These are phyloP conservation scores for Junonia oenone DNA, from an alignment of 2,888 invertebrate species.

Conservation along the genomic window DNA sequence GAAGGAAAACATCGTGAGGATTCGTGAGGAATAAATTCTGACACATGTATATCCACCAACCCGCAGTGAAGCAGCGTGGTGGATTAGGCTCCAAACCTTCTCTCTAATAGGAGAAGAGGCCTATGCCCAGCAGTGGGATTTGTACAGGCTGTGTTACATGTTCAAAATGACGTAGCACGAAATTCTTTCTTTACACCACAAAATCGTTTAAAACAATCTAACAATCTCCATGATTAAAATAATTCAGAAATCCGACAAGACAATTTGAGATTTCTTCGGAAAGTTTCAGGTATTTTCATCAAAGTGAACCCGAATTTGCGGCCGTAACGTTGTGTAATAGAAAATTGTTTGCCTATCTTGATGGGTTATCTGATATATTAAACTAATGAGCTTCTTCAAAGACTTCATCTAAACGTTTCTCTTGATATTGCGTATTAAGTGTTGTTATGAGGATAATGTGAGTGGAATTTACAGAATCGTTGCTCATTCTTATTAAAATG, in stretches of 20 bases:
- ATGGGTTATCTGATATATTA: constrained; percentile 1
- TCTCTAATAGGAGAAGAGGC: too few relatives aligned
- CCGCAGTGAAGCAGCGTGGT: too few relatives aligned
- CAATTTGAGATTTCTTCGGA: background rate
- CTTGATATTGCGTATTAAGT: background rate
- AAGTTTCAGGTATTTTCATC: constrained; percentile 1
- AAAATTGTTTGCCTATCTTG: constrained; percentile 8
- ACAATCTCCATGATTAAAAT: constrained; percentile 16
- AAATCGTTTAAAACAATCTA: background rate
- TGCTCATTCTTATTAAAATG: too few relatives aligned
- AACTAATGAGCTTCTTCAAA: constrained; percentile 6
- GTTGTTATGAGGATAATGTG: background rate
- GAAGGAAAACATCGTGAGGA: too few relatives aligned
- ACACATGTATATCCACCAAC: too few relatives aligned
- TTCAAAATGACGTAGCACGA: background rate
- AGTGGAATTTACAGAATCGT: background rate
- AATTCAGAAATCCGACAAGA: background rate
- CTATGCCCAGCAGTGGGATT: too few relatives aligned
- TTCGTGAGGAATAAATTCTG: too few relatives aligned
- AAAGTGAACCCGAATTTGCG: background rate
- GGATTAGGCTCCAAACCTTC: too few relatives aligned
- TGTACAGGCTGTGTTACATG: too few relatives aligned
- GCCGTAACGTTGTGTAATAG: background rate
- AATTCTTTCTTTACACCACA: background rate
- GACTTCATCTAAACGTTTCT: background rate